Evolutionary conservation across 2,888 invertebrate genomes (phyloP).

Genomic region (Ochropacha duplaris): DNA sequence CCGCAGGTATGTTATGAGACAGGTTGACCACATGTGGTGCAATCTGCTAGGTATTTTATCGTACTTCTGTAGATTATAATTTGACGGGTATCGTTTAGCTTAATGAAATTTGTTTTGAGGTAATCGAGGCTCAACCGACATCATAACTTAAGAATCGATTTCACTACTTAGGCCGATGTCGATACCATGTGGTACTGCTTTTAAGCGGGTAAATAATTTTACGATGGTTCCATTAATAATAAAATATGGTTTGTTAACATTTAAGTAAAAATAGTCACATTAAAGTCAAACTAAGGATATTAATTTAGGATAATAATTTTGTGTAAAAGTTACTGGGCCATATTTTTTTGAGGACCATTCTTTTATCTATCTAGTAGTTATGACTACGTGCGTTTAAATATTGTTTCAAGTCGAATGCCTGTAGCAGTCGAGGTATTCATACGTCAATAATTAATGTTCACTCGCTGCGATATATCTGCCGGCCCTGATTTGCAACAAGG

Average conservation of each 20-base stretch:
- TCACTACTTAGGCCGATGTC: conserved; percentile 17
- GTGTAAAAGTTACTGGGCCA: too few species aligned
- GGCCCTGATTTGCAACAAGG: background rate
- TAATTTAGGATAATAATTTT: too few species aligned
- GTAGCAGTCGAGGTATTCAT: background rate
- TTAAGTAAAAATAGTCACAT: too few species aligned
- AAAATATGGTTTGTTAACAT: background rate
- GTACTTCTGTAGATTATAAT: conserved; percentile 67
- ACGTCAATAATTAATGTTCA: background rate
- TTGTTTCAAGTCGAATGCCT: background rate
- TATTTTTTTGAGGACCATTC: too few species aligned
- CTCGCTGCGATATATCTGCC: background rate
- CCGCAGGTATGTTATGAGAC: conserved; percentile 78
- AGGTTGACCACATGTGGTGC: conserved; percentile 82
- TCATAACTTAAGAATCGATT: conserved; percentile 22
- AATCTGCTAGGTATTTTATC: conserved; percentile 74
- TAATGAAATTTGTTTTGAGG: conserved; percentile 62
- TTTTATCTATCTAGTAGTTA: too few species aligned
- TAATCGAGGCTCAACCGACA: conserved; percentile 27
- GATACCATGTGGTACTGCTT: background rate
- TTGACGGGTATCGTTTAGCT: conserved; percentile 60
- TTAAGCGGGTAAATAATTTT: background rate
- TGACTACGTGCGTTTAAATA: too few species aligned
- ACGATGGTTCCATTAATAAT: background rate
- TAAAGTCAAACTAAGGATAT: too few species aligned